A percentile compares a stretch with the other conserved stretches of the same genome.
These are phyloP conservation scores for Acleris sparsana DNA, from an alignment of 2,888 invertebrate genomes.

Conservation along the genomic window DNA sequence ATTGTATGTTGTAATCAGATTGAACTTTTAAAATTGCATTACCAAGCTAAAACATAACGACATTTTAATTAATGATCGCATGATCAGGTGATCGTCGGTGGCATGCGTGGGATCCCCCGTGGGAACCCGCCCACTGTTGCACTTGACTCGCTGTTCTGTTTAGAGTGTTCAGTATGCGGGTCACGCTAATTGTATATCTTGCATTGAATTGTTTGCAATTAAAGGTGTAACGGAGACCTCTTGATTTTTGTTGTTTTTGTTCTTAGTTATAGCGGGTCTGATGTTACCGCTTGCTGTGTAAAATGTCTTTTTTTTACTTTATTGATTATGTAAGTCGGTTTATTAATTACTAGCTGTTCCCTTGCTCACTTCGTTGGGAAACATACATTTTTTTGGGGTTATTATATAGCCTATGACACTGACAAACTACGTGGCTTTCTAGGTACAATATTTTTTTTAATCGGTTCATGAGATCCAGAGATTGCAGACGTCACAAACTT, in stretches of 20 bases:
- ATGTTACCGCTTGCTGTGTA: background rate
- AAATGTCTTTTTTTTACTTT: too few relatives aligned
- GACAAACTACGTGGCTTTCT: too few relatives aligned
- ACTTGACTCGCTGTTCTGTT: conserved; percentile 23
- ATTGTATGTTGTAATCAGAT: too few relatives aligned
- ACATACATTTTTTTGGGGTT: too few relatives aligned
- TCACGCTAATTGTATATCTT: conserved; percentile 29
- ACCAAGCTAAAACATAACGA: background rate
- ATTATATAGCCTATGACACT: too few relatives aligned
- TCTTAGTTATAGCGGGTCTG: conserved; percentile 14
- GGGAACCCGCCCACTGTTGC: conserved; percentile 23
- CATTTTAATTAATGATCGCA: conserved; percentile 5
- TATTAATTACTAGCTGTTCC: too few relatives aligned
- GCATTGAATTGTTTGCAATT: conserved; percentile 23
- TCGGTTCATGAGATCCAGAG: too few relatives aligned
- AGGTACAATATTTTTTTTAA: too few relatives aligned
- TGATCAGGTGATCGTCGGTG: background rate
- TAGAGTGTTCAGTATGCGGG: conserved; percentile 8
- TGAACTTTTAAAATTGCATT: background rate
- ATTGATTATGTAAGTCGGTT: too few relatives aligned
- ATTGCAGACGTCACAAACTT: too few relatives aligned
- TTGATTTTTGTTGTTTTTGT: conserved; percentile 16
- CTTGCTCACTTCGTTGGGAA: too few relatives aligned
- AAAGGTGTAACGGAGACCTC: conserved; percentile 18
- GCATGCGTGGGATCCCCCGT: conserved; percentile 28